These are phyloP conservation scores for Calonectris borealis DNA, from an alignment of 2,113 vertebrate species.

Conservation along the genomic window DNA sequence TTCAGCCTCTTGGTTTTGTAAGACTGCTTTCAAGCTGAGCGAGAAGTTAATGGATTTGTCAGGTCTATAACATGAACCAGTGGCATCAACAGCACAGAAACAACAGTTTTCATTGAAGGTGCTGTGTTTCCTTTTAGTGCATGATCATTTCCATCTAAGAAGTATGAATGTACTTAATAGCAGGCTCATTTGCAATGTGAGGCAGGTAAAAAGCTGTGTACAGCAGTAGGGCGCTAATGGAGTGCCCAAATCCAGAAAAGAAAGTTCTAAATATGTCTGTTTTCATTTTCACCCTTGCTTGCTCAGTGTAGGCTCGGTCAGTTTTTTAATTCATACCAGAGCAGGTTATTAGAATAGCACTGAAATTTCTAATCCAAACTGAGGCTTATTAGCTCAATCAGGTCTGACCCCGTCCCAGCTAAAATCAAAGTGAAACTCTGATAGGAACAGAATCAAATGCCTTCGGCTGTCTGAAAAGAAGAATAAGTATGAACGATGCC, in stretches of 20 bases:
- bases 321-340: not conserved
- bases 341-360: not conserved
- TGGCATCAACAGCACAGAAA: not conserved
- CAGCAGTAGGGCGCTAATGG: not conserved
- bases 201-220: not conserved
- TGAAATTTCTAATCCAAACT: not conserved
- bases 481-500: not conserved
- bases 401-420: not conserved
- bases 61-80: not conserved
- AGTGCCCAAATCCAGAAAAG: not conserved
- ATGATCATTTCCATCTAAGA: not conserved
- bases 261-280: not conserved
- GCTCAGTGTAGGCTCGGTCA: not conserved
- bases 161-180: not conserved
- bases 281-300: not conserved
- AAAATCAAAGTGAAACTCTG: conserved; percentile 28
- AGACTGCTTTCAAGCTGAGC: not conserved
- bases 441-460: not conserved
- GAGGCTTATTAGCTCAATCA: not conserved
- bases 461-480: not conserved
- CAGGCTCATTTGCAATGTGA: not conserved
- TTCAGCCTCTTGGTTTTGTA: conserved; percentile 12
- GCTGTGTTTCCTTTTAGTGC: not conserved
- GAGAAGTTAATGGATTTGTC: not conserved
- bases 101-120: not conserved